phyloP scores from a whole-genome alignment of 2,888 invertebrate species.

The Urechis unicinctus region DNA sequence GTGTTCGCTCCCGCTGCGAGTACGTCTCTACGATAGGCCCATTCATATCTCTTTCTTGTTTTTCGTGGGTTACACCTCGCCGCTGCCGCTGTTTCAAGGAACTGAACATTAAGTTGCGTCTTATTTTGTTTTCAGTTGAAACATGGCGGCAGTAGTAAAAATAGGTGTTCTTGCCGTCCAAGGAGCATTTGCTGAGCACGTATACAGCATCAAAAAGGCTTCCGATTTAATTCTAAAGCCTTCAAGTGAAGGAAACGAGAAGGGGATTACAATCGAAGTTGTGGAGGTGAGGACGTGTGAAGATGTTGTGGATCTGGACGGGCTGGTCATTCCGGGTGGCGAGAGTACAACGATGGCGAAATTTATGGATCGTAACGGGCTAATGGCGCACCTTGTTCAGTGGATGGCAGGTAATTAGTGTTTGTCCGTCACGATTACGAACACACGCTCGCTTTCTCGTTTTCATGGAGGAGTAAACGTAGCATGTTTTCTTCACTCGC shows the following conservation, averaged over 20 bases:
- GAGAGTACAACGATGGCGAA: slow-evolving; percentile 41
- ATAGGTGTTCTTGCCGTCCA: slow-evolving; percentile 41
- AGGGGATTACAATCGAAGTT: slow-evolving; percentile 17
- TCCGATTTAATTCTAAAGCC: not conserved
- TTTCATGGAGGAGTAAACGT: too few species aligned
- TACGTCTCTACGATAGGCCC: too few species aligned
- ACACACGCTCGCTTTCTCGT: not conserved
- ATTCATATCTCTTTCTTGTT: too few species aligned
- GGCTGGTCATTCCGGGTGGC: slow-evolving; percentile 42
- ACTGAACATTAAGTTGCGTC: too few species aligned
- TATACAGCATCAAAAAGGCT: slow-evolving; percentile 25
- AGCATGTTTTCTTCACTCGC: too few species aligned
- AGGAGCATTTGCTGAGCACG: slow-evolving; percentile 41
- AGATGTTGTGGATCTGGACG: slow-evolving; percentile 25
- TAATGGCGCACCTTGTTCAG: slow-evolving; percentile 14
- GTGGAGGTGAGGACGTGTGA: slow-evolving; percentile 19
- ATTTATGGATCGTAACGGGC: slow-evolving; percentile 32
- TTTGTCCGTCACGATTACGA: not conserved
- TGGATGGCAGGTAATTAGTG: not conserved
- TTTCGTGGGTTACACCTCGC: too few species aligned
- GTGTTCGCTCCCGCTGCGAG: too few species aligned
- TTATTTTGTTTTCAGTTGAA: too few species aligned
- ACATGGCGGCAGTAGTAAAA: not conserved
- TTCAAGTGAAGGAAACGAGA: not conserved
- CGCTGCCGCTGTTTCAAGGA: too few species aligned